Evolutionary conservation across 2,113 vertebrate species (phyloP).

Genomic region (Pseudopodoces humilis): DNA sequence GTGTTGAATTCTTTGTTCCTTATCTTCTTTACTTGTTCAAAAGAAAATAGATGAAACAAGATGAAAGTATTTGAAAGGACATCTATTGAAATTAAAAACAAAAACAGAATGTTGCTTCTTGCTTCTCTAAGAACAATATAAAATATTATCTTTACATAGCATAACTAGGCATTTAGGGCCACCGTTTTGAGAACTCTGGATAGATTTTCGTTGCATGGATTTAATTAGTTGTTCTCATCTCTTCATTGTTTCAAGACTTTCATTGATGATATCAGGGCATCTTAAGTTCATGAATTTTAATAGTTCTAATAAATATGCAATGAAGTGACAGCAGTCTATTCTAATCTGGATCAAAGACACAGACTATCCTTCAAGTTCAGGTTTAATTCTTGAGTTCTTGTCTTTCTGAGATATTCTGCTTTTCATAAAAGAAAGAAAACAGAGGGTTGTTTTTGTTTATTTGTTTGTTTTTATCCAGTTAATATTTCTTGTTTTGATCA

Average conservation of each 20-base stretch:
- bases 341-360: neutral
- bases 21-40: neutral
- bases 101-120: neutral
- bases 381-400: neutral
- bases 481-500: neutral
- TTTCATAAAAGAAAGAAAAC: neutral
- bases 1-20: neutral
- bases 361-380: neutral
- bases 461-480: neutral
- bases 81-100: neutral
- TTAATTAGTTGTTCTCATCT: neutral
- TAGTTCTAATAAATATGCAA: constrained; percentile 4
- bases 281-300: constrained; percentile 26
- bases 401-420: neutral
- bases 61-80: neutral
- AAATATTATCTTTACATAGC: neutral
- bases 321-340: neutral
- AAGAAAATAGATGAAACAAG: neutral
- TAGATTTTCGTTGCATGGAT: neutral
- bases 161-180: neutral
- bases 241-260: neutral
- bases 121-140: neutral
- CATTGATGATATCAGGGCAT: neutral
- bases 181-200: neutral
- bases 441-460: neutral